A percentile compares a stretch with the other conserved stretches of the same genome.
These are phyloP conservation scores for Oscarella lobularis DNA, from an alignment of 37 sponge, comb jelly and placozoan species.

Conservation along the genomic window DNA sequence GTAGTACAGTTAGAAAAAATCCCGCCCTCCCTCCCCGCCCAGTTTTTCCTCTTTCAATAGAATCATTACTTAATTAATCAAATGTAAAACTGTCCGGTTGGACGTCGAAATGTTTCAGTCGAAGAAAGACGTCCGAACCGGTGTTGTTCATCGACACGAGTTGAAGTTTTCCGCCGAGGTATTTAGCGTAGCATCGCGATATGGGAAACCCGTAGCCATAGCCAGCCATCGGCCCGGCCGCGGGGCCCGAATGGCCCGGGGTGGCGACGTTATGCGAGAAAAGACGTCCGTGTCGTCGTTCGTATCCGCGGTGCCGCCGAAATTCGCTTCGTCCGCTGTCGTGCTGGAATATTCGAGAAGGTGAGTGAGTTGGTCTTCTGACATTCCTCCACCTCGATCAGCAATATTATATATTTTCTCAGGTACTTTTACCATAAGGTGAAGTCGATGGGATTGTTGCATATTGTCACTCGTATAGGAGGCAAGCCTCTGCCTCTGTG, in stretches of 20 bases:
- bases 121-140: constrained; percentile 30
- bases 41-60: no score
- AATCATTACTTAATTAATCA: no score
- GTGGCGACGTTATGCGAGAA: neutral
- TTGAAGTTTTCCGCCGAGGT: constrained; percentile 14
- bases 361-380: neutral
- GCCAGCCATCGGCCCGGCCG: constrained; percentile 20
- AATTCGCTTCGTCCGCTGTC: neutral
- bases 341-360: neutral
- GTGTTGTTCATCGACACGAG: constrained; percentile 10
- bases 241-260: neutral
- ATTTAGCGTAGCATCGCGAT: constrained; percentile 13
- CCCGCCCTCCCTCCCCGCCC: no score
- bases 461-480: neutral
- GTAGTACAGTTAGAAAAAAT: no score
- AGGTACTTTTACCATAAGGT: neutral
- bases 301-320: no score
- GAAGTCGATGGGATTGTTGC: neutral
- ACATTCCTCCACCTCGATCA: neutral
- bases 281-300: constrained; percentile 1
- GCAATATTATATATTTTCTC: no score
- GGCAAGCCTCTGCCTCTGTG: neutral
- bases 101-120: neutral
- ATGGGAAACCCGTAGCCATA: constrained; percentile 25
- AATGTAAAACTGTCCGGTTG: no score